These are phyloP conservation scores for Pipistrellus pipistrellus DNA, from an alignment of 2,797 vertebrate genomes.

Conservation along the genomic window DNA sequence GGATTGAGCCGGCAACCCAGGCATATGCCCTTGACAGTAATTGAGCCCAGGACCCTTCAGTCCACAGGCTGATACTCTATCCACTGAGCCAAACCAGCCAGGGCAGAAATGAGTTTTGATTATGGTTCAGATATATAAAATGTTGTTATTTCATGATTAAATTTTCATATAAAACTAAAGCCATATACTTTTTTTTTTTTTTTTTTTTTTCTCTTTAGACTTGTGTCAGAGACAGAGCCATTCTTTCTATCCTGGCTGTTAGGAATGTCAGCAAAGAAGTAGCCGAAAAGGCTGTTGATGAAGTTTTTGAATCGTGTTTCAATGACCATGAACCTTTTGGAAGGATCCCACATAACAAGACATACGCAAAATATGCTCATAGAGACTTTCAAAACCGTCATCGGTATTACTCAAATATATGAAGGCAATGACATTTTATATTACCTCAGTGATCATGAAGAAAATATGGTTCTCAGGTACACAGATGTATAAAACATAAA, in stretches of 20 bases:
- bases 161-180: conserved; percentile 51
- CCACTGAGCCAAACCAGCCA: no score
- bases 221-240: conserved; percentile 94
- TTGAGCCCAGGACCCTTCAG: no score
- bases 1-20: no score
- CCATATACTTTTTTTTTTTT: conserved; percentile 41
- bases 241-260: conserved; percentile 96
- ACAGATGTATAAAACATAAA: not conserved
- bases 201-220: conserved; percentile 87
- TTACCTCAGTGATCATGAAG: not conserved
- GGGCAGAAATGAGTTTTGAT: conserved; percentile 28
- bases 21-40: no score
- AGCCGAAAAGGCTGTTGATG: conserved; percentile 94
- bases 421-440: conserved; percentile 73
- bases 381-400: conserved; percentile 94
- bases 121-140: conserved; percentile 12
- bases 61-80: no score
- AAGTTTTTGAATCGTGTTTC: conserved; percentile 97
- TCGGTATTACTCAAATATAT: conserved; percentile 94
- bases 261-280: conserved; percentile 93
- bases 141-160: conserved; percentile 30
- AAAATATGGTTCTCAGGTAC: conserved; percentile 19
- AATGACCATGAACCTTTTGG: conserved; percentile 97
- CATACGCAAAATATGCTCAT: conserved; percentile 93
- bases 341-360: conserved; percentile 94